Conservation (phyloP, 1,140 invertebrate species). For the Bicyclus anynana region DNA sequence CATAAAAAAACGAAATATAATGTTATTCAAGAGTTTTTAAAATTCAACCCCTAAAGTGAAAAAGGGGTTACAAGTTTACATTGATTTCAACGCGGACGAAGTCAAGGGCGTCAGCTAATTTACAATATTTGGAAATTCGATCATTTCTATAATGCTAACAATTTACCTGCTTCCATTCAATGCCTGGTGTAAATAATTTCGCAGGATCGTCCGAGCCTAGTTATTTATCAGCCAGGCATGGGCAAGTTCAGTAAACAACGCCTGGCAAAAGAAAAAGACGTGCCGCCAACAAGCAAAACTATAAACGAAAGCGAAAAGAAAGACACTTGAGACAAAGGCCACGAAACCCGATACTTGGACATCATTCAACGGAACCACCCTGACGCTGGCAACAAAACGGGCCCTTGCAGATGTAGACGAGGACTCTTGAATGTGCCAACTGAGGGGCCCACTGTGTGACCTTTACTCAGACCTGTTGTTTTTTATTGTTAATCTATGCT, state of each 20-base stretch:
- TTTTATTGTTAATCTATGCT: constrained; percentile 51
- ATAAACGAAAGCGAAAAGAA: constrained; percentile 67
- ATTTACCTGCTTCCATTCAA: too few relatives aligned
- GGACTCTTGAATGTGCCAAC: constrained; percentile 58
- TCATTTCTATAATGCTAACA: too few relatives aligned
- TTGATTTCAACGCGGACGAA: too few relatives aligned
- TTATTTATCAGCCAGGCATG: constrained; percentile 86
- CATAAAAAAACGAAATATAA: too few relatives aligned
- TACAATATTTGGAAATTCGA: too few relatives aligned
- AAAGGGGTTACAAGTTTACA: too few relatives aligned
- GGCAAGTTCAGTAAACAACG: constrained; percentile 84
- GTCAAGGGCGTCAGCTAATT: too few relatives aligned
- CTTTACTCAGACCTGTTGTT: constrained; percentile 51
- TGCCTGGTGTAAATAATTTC: constrained; percentile 3
- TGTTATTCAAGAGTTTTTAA: too few relatives aligned
- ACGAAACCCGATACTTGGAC: constrained; percentile 54
- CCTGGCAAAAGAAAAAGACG: constrained; percentile 79
- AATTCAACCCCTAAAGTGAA: too few relatives aligned
- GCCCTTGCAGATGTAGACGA: constrained; percentile 52
- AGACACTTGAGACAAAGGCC: constrained; percentile 60
- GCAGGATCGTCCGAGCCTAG: constrained; percentile 84
- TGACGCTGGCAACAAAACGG: constrained; percentile 59
- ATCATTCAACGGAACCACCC: constrained; percentile 68
- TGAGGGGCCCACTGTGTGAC: constrained; percentile 53
- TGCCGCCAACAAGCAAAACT: constrained; percentile 35